phyloP scores from a whole-genome alignment of 2,113 vertebrate genomes.

The Sylvilagus bachmani region DNA sequence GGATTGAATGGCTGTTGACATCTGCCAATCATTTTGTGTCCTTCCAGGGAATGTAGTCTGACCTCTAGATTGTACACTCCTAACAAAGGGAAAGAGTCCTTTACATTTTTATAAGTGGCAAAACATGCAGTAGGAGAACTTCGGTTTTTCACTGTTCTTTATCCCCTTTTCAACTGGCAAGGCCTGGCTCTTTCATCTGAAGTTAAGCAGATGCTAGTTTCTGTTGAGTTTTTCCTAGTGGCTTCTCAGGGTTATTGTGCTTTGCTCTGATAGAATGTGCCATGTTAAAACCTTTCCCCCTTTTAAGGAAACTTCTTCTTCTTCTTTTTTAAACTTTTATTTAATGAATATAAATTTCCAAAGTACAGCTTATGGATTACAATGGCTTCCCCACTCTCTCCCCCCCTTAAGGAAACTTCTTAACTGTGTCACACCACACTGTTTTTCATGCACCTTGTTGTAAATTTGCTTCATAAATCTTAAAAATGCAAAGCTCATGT shows the following conservation, averaged over 20 bases:
- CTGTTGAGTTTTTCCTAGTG: neutral
- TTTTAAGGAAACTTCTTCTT: neutral
- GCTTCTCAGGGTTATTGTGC: neutral
- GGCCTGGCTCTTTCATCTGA: neutral
- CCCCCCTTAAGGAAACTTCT: neutral
- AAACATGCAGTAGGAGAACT: neutral
- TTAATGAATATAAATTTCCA: too few relatives aligned
- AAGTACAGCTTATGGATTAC: too few relatives aligned
- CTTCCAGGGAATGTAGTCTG: constrained; percentile 6
- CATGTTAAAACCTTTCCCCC: neutral
- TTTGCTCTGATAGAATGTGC: neutral
- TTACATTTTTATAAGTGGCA: neutral
- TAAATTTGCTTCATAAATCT: constrained; percentile 8
- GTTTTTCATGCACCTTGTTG: constrained; percentile 30
- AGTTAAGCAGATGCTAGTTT: constrained; percentile 37
- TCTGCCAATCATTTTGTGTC: neutral
- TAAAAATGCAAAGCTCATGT: constrained; percentile 42
- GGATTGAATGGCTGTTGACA: neutral
- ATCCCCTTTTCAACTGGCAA: neutral
- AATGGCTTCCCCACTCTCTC: too few relatives aligned
- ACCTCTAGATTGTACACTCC: neutral
- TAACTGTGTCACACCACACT: neutral
- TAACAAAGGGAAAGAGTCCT: neutral
- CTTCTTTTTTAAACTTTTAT: too few relatives aligned
- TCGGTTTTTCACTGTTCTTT: neutral